A percentile compares a stretch with the other conserved stretches of the same genome.
These are phyloP conservation scores for Diploscapter pachys DNA, from an alignment of 1,140 invertebrate species.

Conservation along the genomic window DNA sequence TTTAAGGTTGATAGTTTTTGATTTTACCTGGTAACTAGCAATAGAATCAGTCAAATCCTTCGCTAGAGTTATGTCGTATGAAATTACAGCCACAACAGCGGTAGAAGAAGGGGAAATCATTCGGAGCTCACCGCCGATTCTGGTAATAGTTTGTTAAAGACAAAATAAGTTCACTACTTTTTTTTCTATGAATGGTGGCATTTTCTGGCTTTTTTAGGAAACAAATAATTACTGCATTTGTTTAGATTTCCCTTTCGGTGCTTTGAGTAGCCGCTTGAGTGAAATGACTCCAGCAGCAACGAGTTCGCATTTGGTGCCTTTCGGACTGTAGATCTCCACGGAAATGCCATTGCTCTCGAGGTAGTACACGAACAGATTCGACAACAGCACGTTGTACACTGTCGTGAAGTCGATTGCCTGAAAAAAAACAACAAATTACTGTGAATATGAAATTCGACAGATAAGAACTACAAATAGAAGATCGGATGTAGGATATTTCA, in stretches of 20 bases:
- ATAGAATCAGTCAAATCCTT: not conserved
- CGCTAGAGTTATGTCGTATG: constrained; percentile 1
- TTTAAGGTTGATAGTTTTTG: not conserved
- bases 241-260: not conserved
- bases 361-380: constrained; percentile 53
- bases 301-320: constrained; percentile 30
- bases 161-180: too few species aligned
- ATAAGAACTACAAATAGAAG: too few species aligned
- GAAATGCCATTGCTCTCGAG: constrained; percentile 50
- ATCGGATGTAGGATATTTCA: too few species aligned
- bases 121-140: too few species aligned
- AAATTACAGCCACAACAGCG: not conserved
- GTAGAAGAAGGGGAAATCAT: too few species aligned
- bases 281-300: constrained; percentile 26
- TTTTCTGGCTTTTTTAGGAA: not conserved
- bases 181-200: not conserved
- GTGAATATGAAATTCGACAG: too few species aligned
- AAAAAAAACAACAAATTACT: not conserved
- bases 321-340: constrained; percentile 44
- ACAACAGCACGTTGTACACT: constrained; percentile 49
- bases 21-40: too few species aligned
- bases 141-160: too few species aligned
- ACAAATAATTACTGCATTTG: not conserved
- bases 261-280: constrained; percentile 10
- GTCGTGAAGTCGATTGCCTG: constrained; percentile 41